Conservation (phyloP, 1,140 invertebrate species). For the Aphaenogaster ashmeadi region DNA sequence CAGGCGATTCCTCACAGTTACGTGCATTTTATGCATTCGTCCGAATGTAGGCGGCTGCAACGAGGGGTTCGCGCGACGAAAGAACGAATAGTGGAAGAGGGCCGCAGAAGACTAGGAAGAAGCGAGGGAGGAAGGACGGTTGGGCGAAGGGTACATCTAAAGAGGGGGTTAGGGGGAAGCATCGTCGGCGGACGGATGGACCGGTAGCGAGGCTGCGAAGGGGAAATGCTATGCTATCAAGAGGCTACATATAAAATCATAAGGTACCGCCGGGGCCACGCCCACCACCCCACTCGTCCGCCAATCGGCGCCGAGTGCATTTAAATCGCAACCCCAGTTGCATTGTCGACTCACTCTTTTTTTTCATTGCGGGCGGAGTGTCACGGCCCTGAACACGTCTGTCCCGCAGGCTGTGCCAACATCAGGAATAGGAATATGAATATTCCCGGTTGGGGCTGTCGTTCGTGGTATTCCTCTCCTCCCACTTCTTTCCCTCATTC, state of each 20-base stretch:
- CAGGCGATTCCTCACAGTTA: conserved; percentile 70
- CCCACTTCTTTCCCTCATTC: not conserved
- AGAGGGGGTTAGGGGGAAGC: conserved; percentile 9
- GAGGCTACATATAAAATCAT: conserved; percentile 86
- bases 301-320: conserved; percentile 85
- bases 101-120: not conserved
- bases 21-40: conserved; percentile 79
- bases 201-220: conserved; percentile 24
- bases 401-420: conserved; percentile 72
- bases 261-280: conserved; percentile 83
- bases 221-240: conserved; percentile 72
- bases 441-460: conserved; percentile 67
- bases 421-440: conserved; percentile 78
- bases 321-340: conserved; percentile 85
- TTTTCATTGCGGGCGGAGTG: conserved; percentile 82
- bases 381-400: conserved; percentile 69
- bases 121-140: conserved; percentile 43
- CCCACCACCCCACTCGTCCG: conserved; percentile 83
- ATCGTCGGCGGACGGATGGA: conserved; percentile 62
- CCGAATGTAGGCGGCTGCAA: conserved; percentile 62
- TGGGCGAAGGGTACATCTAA: conserved; percentile 60
- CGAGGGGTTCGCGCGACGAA: conserved; percentile 18
- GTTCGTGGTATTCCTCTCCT: conserved; percentile 43
- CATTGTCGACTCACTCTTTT: conserved; percentile 81
- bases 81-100: conserved; percentile 37